Evolutionary conservation across 2,113 vertebrate species (phyloP).

Genomic region (Fukomys damarensis): DNA sequence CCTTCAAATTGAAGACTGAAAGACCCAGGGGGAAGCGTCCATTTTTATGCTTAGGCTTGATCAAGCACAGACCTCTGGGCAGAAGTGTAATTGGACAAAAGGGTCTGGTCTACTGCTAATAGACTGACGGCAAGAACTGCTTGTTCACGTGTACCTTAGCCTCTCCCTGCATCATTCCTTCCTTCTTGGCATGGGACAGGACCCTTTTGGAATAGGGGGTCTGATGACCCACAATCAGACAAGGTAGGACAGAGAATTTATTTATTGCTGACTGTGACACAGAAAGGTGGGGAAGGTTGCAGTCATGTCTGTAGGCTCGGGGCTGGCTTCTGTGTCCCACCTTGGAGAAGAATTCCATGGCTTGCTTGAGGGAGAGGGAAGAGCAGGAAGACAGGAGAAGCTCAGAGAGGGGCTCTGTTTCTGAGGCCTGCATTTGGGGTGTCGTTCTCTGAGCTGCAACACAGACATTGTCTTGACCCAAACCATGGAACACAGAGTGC

Average conservation of each 20-base stretch:
- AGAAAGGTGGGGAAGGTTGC: background rate
- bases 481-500: background rate
- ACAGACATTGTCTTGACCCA: background rate
- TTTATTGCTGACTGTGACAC: background rate
- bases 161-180: background rate
- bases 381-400: background rate
- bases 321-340: background rate
- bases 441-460: no score
- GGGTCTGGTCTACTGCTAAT: no score
- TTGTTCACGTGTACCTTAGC: no score
- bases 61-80: no score
- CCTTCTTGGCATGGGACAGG: fast-evolving
- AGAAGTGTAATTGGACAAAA: background rate
- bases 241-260: background rate
- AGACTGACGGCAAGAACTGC: background rate
- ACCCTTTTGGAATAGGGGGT: no score
- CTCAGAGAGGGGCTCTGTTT: background rate
- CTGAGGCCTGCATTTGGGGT: no score
- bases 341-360: background rate
- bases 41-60: background rate
- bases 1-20: background rate
- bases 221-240: background rate
- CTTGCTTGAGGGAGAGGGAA: background rate
- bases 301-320: background rate
- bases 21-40: background rate